These are phyloP conservation scores for Eurois occulta DNA, from an alignment of 2,888 invertebrate genomes.

Conservation along the genomic window DNA sequence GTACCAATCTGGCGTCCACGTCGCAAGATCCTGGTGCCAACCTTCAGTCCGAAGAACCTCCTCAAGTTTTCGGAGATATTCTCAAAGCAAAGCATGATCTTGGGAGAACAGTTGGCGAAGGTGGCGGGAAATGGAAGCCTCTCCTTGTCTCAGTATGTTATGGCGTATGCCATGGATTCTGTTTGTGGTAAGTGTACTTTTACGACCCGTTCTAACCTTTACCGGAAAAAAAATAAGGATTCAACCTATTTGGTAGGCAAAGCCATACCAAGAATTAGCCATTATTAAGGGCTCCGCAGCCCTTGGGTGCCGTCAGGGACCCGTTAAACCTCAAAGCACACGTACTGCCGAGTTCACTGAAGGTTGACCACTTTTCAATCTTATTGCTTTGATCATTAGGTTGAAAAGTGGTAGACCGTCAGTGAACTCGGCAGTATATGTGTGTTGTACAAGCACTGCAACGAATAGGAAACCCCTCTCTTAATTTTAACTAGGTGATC, in stretches of 20 bases:
- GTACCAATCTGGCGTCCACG: slow-evolving; percentile 78
- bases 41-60: slow-evolving; percentile 72
- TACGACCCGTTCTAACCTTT: background rate
- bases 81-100: slow-evolving; percentile 66
- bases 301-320: background rate
- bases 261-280: background rate
- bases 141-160: slow-evolving; percentile 73
- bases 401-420: no score
- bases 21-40: slow-evolving; percentile 74
- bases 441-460: background rate
- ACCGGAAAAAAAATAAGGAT: background rate
- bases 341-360: no score
- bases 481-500: background rate
- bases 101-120: slow-evolving; percentile 65
- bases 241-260: background rate
- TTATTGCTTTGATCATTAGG: no score
- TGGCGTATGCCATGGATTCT: slow-evolving; percentile 74
- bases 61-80: slow-evolving; percentile 72
- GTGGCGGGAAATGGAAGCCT: slow-evolving; percentile 64
- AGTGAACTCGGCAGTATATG: no score
- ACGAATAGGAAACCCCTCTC: background rate
- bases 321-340: background rate
- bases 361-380: no score
- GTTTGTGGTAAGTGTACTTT: slow-evolving; percentile 71
- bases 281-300: background rate